Evolutionary conservation across 2,888 invertebrate genomes (phyloP), one percentile per base, ranked within the genome.

Genomic region (Thereva unica): DNA sequence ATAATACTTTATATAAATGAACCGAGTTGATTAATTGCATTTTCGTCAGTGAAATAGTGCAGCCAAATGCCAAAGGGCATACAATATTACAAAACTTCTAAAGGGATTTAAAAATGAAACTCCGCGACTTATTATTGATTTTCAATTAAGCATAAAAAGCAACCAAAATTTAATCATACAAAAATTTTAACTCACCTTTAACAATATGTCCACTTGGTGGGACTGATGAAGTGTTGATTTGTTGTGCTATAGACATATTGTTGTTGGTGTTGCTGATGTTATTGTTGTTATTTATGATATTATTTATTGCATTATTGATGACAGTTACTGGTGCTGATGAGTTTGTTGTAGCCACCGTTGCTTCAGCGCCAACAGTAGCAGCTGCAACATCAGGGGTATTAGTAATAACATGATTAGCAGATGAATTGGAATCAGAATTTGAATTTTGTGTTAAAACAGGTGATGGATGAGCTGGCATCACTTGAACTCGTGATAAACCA

Each of bases 391-490:
- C 76, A n/a, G 72, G 71, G 23, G 72, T 71, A 34, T 73, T 67
- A 47, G 52, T 53, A 5, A 42, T 45, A 41, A 37, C n/a, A 69
- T 74, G 74, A 72, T 72, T 72, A 64, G 38, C 57, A 6, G 72
- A 70, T 66, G 71, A 68, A 56, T 69, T 72, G 52, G 71, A 68
- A 63, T 72, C 72, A 42, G 68, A 70, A 50, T 23, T 23, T 37
- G 70, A 50, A 59, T 71, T 71, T 71, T 73, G 72, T 63, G 70
- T 68, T 44, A 77, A 69, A 55, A 78, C 71, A 9, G 78, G 77
- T 41, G 78, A 74, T 42, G 79, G 76, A 73, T 82, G 80, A 9
- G 80, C 80, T 7, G 82, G 83, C 76, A 85, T 82, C 73, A 85
- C 84, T 82, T 85, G 83, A 42, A 82, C 81, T 71, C 71, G 64